Percentiles rank a stretch among this genome's conserved stretches.
Conservation (phyloP, 2,113 vertebrate genomes). For the Nymphicus hollandicus region DNA sequence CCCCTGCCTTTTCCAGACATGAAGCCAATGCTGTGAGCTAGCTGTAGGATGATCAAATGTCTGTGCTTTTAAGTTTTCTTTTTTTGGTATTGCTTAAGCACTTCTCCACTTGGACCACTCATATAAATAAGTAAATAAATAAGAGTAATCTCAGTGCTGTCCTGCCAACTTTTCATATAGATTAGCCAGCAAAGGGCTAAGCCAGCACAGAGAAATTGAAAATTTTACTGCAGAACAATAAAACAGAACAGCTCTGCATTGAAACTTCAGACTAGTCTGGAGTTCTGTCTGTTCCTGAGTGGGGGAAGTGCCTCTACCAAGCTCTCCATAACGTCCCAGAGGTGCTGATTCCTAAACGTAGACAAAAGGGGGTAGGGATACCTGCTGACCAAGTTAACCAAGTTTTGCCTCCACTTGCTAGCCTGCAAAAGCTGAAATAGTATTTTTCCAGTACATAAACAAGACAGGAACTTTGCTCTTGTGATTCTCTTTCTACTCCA, state of each 20-base stretch:
- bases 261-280: neutral
- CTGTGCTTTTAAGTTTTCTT: constrained; percentile 52
- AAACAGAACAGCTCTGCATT: neutral
- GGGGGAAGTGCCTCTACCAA: neutral
- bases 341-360: neutral
- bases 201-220: constrained; percentile 1
- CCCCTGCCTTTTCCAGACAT: constrained; percentile 58
- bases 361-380: neutral
- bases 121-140: constrained; percentile 48
- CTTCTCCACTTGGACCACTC: constrained; percentile 33
- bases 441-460: neutral
- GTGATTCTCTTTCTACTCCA: neutral
- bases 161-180: constrained; percentile 33
- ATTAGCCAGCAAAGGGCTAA: neutral
- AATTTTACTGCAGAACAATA: neutral
- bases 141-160: neutral
- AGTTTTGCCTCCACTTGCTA: neutral
- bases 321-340: neutral
- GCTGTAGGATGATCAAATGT: constrained; percentile 54
- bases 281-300: neutral
- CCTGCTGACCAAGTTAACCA: neutral
- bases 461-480: neutral
- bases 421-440: neutral
- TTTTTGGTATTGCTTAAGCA: constrained; percentile 54
- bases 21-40: constrained; percentile 37